Evolutionary conservation across 2,113 vertebrate species (phyloP).

Genomic region (Gobius niger): DNA sequence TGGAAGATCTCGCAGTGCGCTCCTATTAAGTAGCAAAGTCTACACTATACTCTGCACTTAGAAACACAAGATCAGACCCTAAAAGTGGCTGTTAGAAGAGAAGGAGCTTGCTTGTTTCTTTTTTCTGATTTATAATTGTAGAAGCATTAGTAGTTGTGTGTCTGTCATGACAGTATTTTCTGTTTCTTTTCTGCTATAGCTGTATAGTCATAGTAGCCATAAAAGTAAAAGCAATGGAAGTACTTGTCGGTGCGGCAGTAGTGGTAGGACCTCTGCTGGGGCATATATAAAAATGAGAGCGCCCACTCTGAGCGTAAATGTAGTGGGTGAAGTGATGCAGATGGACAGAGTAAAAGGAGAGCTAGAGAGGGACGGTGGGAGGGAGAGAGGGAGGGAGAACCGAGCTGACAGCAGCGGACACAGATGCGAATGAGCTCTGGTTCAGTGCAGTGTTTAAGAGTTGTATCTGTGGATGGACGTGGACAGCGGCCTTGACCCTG

Average conservation of each 20-base stretch:
- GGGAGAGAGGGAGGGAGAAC: slow-evolving; percentile 15
- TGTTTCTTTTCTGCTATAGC: background rate
- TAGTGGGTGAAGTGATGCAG: slow-evolving; percentile 26
- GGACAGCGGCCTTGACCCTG: background rate
- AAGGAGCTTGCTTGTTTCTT: no score
- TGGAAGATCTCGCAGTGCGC: no score
- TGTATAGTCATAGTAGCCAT: background rate
- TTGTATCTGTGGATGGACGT: slow-evolving; percentile 9
- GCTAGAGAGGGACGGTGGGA: slow-evolving; percentile 4
- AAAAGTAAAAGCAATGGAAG: background rate
- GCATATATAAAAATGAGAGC: background rate
- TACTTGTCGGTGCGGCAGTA: background rate
- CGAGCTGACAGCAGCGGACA: slow-evolving; percentile 21
- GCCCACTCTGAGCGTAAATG: background rate
- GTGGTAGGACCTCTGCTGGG: background rate
- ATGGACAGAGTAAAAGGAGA: slow-evolving; percentile 40
- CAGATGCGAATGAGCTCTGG: slow-evolving; percentile 16
- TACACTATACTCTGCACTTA: no score
- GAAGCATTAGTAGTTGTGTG: background rate
- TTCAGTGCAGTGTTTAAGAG: slow-evolving; percentile 19
- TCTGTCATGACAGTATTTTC: no score
- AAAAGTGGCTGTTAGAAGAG: no score
- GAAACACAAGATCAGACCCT: no score
- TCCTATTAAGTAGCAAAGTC: no score
- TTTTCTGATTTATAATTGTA: background rate